phyloP scores from a whole-genome alignment of 2,113 vertebrate species.

The Brachypteracias leptosomus region DNA sequence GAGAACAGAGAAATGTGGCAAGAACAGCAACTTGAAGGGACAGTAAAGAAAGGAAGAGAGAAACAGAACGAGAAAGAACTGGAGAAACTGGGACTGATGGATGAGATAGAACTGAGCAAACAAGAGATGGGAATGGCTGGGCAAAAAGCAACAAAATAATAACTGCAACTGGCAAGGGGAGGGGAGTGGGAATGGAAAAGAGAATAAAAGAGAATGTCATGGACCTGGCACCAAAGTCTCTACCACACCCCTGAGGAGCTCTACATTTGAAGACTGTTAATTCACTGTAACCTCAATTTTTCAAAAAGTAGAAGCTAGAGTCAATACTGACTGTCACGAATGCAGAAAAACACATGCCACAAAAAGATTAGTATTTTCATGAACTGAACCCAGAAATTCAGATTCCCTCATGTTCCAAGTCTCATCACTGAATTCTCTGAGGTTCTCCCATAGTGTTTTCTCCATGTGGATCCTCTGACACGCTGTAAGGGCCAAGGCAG shows the following conservation, averaged over 20 bases:
- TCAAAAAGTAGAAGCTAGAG: background rate
- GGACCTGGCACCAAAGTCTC: background rate
- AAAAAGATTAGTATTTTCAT: background rate
- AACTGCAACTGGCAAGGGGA: background rate
- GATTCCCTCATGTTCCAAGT: background rate
- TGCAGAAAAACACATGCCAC: accelerated
- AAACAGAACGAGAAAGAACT: background rate
- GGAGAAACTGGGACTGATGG: background rate
- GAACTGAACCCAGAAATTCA: background rate
- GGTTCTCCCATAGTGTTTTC: background rate
- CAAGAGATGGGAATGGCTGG: background rate
- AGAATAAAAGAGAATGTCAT: accelerated
- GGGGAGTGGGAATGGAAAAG: background rate
- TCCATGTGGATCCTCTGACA: background rate
- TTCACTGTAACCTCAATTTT: background rate
- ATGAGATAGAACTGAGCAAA: background rate
- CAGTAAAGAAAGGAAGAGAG: background rate
- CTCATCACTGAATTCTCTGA: background rate
- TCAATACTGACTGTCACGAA: background rate
- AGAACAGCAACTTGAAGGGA: background rate
- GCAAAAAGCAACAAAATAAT: background rate
- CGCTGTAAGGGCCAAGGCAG: background rate
- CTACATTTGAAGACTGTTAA: background rate
- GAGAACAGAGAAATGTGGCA: background rate
- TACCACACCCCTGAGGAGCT: background rate